Evolutionary conservation across 2,888 invertebrate species (phyloP), one percentile per base, ranked within the genome.

Genomic region (Dolichomitus sp.): DNA sequence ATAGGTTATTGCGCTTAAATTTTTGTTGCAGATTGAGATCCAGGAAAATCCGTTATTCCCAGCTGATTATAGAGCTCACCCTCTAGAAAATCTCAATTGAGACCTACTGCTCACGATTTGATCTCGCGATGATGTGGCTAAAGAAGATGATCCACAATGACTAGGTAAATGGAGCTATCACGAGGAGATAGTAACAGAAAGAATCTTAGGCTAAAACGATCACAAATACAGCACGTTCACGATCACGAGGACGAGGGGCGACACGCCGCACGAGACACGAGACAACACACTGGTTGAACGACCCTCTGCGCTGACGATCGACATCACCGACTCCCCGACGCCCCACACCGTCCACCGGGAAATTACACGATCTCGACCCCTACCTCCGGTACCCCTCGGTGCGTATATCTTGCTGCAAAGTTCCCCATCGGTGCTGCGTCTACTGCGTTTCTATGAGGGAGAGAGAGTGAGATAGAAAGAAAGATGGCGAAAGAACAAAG

Each of bases 221-320:
- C 90, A 92, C 90, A 89, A 91, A 86, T 86, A 91, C 90, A 88
- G 86, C 85, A 91, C 89, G 87, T 89, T 88, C 87, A 90, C 90
- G 89, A 90, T 89, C 88, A 91, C 91, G 89, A 89, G 88, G 87
- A 90, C 91, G 84, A 84, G 45, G 72, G 88, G 89, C 90, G 89
- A 89, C 90, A 90, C 88, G 87, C 87, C 88, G 89, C 87, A 90
- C 89, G 90, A 91, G 88, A 90, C 90, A 92, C 92, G 91, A 91
- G 88, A 92, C 92, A 91, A 83, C 83, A 92, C 90, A 92, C 92
- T 92, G 92, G 91, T 91, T 92, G 90, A 92, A 90, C 91, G 90
- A 89, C 90, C 89, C 91, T 90, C 88, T 80, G 80, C 66, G 80
- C 72, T 77, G 77, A 86, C 87, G 90, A 89, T 90, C 89, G 79